phyloP scores from a whole-genome alignment of 1,140 invertebrate species.

The Drosophila funebris region DNA sequence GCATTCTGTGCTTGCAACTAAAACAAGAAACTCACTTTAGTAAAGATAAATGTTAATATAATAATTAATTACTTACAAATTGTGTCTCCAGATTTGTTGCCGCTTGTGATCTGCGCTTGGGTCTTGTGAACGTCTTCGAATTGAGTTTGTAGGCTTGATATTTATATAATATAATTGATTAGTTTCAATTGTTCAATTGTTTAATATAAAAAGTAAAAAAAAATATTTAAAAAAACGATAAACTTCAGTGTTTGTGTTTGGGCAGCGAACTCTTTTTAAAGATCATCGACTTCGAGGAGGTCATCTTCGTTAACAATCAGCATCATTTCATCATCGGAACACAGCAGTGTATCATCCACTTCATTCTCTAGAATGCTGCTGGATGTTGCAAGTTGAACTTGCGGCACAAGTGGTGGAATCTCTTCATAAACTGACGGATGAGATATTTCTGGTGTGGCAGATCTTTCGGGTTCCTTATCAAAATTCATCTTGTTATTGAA shows the following conservation, averaged over 20 bases:
- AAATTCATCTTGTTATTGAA: conserved; percentile 2
- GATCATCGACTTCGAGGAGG: conserved; percentile 11
- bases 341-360: conserved; percentile 9
- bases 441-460: not conserved
- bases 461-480: not conserved
- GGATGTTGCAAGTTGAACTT: not conserved
- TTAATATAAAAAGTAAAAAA: not conserved
- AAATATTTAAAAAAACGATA: not conserved
- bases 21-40: not conserved
- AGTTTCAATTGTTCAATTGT: conserved; percentile 25
- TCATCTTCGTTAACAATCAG: conserved; percentile 49
- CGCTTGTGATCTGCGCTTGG: conserved; percentile 59
- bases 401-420: conserved; percentile 12
- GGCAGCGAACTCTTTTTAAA: not conserved
- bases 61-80: conserved; percentile 60
- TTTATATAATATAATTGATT: conserved; percentile 4
- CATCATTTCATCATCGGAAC: conserved; percentile 32
- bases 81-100: conserved; percentile 70
- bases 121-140: conserved; percentile 79
- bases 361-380: conserved; percentile 8
- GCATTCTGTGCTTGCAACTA: conserved; percentile 44
- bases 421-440: not conserved
- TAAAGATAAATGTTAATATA: not conserved
- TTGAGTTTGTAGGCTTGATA: conserved; percentile 73
- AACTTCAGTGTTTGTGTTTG: not conserved